Conservation (phyloP, 1,140 invertebrate species). For the Coboldia fuscipes region DNA sequence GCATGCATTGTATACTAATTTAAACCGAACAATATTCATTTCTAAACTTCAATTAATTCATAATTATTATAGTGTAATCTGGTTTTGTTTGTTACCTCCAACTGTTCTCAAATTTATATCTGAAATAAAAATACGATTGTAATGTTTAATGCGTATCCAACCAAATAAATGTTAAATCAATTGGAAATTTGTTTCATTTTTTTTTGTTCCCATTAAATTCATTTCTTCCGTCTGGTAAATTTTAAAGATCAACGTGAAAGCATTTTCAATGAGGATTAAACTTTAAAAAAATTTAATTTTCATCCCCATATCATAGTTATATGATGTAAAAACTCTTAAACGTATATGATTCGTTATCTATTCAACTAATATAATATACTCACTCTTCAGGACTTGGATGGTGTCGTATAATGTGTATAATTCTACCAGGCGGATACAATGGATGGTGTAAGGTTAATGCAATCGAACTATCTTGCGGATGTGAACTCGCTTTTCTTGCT, state of each 20-base stretch:
- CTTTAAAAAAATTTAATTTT: slow-evolving; percentile 1
- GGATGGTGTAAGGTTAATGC: slow-evolving; percentile 60
- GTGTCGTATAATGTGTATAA: slow-evolving; percentile 76
- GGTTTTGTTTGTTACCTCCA: slow-evolving; percentile 37
- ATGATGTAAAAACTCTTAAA: slow-evolving; percentile 2
- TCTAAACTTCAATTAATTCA: no score
- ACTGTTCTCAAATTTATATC: slow-evolving; percentile 46
- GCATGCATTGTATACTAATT: no score
- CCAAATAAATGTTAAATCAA: no score
- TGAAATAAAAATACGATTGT: slow-evolving; percentile 24
- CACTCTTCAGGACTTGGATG: slow-evolving; percentile 66
- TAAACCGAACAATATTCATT: no score
- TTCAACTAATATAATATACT: no score
- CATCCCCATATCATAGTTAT: background rate
- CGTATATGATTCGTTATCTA: no score
- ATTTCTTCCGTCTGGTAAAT: no score
- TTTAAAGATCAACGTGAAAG: no score
- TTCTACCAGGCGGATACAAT: slow-evolving; percentile 68
- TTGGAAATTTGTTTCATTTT: no score
- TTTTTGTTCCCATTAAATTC: no score
- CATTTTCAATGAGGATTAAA: slow-evolving; percentile 1
- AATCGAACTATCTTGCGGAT: slow-evolving; percentile 48
- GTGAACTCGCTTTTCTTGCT: slow-evolving; percentile 34
- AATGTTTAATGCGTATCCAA: no score
- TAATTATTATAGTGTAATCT: background rate